phyloP scores from a whole-genome alignment of 2,113 vertebrate species.

The Myiopsitta monachus region DNA sequence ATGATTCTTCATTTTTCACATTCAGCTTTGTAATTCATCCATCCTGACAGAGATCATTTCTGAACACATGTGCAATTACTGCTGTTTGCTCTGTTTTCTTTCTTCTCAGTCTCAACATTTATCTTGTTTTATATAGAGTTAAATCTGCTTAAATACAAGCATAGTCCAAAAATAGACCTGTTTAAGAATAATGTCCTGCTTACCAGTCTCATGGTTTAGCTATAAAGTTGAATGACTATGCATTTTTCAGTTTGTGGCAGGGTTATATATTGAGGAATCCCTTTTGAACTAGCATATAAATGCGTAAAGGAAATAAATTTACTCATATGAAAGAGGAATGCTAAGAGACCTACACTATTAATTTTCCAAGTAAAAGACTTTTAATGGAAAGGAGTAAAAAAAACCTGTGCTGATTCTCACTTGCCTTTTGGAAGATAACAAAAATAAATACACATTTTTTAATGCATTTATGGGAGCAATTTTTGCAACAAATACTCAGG shows the following conservation, averaged over 20 bases:
- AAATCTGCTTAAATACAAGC: background rate
- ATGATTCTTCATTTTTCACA: background rate
- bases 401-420: background rate
- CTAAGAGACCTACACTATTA: background rate
- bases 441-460: background rate
- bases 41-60: background rate
- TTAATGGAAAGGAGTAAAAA: background rate
- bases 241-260: background rate
- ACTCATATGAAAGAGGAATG: background rate
- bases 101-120: background rate
- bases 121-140: background rate
- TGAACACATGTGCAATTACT: background rate
- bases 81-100: background rate
- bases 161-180: background rate
- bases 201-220: background rate
- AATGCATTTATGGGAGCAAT: background rate
- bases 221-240: conserved; percentile 30
- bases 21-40: background rate
- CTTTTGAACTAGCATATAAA: conserved; percentile 12
- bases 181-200: conserved; percentile 11
- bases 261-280: background rate
- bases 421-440: background rate
- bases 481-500: background rate
- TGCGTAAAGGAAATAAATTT: conserved; percentile 14
- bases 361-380: background rate